Evolutionary conservation across 1,140 invertebrate genomes (phyloP).

Genomic region (Caenorhabditis inopinata): DNA sequence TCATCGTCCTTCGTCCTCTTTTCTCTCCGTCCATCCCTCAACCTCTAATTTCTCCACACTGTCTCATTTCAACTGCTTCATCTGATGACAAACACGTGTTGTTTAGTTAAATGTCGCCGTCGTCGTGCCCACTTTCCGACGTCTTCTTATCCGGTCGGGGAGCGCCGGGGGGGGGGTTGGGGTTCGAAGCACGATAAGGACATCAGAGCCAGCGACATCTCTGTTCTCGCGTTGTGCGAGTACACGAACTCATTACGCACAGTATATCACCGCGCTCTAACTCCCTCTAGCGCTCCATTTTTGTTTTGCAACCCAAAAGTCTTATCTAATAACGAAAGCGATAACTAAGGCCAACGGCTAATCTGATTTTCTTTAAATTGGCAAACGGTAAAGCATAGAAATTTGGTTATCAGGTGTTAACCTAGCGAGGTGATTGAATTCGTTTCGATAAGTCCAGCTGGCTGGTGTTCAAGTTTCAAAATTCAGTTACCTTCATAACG

Average conservation of each 20-base stretch:
- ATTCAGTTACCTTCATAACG: too few species aligned
- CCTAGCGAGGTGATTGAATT: not conserved
- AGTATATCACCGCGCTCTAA: too few species aligned
- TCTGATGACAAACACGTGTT: slow-evolving; percentile 34
- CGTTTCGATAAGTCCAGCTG: not conserved
- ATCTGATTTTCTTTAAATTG: too few species aligned
- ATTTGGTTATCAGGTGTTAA: slow-evolving; percentile 4
- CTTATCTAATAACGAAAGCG: too few species aligned
- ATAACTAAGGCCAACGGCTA: too few species aligned
- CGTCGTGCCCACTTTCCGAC: slow-evolving; percentile 21
- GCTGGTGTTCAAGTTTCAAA: not conserved
- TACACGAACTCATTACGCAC: too few species aligned
- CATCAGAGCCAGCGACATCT: too few species aligned
- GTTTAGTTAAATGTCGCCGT: slow-evolving; percentile 31
- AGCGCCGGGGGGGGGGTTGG: too few species aligned
- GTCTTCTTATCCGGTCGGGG: slow-evolving; percentile 6
- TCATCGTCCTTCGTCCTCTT: slow-evolving; percentile 26
- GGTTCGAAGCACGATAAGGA: too few species aligned
- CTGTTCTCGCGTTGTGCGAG: too few species aligned
- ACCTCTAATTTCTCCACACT: not conserved
- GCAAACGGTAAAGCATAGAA: not conserved
- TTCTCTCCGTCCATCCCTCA: not conserved
- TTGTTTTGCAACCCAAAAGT: too few species aligned
- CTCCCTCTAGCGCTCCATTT: too few species aligned
- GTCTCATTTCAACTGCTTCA: slow-evolving; percentile 2